These are phyloP conservation scores for Scaptomyza polygonia DNA, from an alignment of 2,888 invertebrate genomes.

Conservation along the genomic window DNA sequence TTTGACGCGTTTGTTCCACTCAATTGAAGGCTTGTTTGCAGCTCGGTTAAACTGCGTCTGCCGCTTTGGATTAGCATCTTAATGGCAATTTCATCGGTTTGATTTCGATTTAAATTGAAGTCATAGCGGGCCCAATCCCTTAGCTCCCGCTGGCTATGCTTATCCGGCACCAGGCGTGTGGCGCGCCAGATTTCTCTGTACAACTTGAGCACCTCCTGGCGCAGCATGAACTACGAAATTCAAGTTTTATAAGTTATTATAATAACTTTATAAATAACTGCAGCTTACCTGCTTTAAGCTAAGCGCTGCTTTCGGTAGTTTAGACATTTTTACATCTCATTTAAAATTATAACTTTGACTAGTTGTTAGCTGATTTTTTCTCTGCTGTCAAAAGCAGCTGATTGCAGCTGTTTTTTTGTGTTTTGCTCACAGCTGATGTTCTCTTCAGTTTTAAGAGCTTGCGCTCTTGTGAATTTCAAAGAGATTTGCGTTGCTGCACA, in stretches of 20 bases:
- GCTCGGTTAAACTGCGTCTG: slow-evolving; percentile 88
- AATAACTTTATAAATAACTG: background rate
- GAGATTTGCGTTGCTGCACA: background rate
- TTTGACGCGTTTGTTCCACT: slow-evolving; percentile 81
- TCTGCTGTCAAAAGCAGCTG: slow-evolving; percentile 54
- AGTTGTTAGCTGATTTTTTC: background rate
- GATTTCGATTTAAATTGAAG: slow-evolving; percentile 89
- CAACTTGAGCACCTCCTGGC: slow-evolving; percentile 91
- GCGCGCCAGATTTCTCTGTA: slow-evolving; percentile 90
- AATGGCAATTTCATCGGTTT: slow-evolving; percentile 90
- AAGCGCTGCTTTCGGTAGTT: slow-evolving; percentile 85
- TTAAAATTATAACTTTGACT: background rate
- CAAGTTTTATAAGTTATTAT: background rate
- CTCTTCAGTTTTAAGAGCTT: slow-evolving; percentile 10
- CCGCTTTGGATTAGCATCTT: slow-evolving; percentile 90
- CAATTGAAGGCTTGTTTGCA: slow-evolving; percentile 87
- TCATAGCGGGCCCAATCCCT: slow-evolving; percentile 90
- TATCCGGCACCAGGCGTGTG: slow-evolving; percentile 88
- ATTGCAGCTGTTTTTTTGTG: slow-evolving; percentile 25
- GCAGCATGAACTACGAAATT: slow-evolving; percentile 89
- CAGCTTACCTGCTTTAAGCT: slow-evolving; percentile 87
- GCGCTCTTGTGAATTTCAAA: background rate
- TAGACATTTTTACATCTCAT: slow-evolving; percentile 61
- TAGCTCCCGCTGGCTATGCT: slow-evolving; percentile 87
- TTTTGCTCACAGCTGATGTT: slow-evolving; percentile 9